phyloP scores from a whole-genome alignment of 2,888 invertebrate genomes.

The Ametastegia equiseti region DNA sequence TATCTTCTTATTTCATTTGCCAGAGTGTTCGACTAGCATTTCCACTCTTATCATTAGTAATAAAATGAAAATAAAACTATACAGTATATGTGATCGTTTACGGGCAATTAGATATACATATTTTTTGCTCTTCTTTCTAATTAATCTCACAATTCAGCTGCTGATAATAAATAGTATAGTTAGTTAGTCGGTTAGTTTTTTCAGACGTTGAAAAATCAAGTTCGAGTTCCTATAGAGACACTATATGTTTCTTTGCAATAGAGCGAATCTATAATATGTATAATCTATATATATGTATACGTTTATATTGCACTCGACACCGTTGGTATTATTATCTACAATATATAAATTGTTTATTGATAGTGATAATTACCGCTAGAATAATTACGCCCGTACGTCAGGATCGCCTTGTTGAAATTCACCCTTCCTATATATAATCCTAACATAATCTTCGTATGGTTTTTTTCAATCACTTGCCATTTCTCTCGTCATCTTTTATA shows the following conservation, averaged over 20 bases:
- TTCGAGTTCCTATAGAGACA: no score
- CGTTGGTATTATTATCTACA: background rate
- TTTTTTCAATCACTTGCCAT: no score
- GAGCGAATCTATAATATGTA: background rate
- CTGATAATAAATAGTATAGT: no score
- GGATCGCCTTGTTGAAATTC: no score
- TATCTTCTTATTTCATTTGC: background rate
- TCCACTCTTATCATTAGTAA: slow-evolving; percentile 60
- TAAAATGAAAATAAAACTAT: background rate
- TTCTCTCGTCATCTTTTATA: no score
- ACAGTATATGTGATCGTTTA: background rate
- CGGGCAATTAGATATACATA: background rate
- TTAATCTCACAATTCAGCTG: no score
- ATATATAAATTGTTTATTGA: background rate
- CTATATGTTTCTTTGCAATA: no score
- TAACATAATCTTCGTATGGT: no score
- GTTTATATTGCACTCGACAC: slow-evolving; percentile 3
- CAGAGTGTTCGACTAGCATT: slow-evolving; percentile 66
- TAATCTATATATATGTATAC: background rate
- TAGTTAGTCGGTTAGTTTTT: no score
- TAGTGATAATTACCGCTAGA: background rate
- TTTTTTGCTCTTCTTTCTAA: slow-evolving; percentile 40
- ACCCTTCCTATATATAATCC: no score
- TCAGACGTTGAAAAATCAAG: no score
- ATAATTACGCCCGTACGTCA: background rate